These are phyloP conservation scores for Glaucomys volans DNA, from an alignment of 2,113 vertebrate species.

Conservation along the genomic window DNA sequence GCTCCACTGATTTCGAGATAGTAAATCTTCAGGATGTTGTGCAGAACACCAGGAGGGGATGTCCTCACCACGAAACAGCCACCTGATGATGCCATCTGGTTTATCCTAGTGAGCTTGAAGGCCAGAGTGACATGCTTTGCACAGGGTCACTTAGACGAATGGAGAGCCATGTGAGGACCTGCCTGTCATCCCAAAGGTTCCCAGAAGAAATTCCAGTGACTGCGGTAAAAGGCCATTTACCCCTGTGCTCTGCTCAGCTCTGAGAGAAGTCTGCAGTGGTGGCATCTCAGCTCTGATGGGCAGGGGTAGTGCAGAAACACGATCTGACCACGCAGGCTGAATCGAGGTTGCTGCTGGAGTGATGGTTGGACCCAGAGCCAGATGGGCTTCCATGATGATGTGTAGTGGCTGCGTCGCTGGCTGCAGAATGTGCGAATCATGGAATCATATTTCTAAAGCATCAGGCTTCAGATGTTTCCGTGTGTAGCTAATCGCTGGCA, in stretches of 20 bases:
- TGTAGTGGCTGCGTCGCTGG: constrained; percentile 37
- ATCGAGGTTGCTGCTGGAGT: too few species aligned
- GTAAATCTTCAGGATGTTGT: not conserved
- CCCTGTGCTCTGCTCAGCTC: not conserved
- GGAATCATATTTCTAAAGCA: constrained; percentile 34
- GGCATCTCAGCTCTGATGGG: not conserved
- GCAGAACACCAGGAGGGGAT: not conserved
- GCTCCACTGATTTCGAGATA: not conserved
- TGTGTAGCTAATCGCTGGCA: constrained; percentile 52
- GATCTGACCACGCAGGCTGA: not conserved
- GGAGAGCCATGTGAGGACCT: not conserved
- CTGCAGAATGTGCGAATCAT: constrained; percentile 46
- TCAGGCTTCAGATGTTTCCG: constrained; percentile 41
- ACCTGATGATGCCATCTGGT: too few species aligned
- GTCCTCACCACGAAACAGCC: not conserved
- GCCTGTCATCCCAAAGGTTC: not conserved
- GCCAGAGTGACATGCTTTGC: not conserved
- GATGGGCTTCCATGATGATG: not conserved
- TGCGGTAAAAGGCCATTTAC: not conserved
- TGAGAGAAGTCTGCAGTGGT: not conserved
- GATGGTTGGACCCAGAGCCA: too few species aligned
- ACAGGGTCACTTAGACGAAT: not conserved
- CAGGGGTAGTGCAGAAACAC: not conserved
- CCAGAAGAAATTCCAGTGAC: not conserved
- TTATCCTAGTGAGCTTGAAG: not conserved